Conservation (phyloP, 2,113 vertebrate genomes). For the Bambusicola thoracicus region DNA sequence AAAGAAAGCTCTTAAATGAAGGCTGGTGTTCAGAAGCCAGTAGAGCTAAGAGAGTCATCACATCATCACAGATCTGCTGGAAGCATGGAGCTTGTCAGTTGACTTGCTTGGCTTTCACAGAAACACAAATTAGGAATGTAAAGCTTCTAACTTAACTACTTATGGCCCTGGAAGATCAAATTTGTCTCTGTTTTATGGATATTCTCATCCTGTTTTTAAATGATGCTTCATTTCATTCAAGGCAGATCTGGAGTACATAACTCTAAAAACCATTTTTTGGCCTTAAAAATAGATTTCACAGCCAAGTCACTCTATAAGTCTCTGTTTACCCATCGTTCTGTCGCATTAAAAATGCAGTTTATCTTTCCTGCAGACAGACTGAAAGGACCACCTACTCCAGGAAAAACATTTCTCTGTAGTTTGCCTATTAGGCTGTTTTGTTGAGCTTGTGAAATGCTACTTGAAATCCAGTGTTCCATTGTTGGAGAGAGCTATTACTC, state of each 20-base stretch:
- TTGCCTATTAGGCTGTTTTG: neutral
- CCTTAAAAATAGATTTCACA: neutral
- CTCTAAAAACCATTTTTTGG: neutral
- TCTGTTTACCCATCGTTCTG: neutral
- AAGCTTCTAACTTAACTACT: neutral
- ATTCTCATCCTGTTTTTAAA: neutral
- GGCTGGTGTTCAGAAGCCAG: constrained; percentile 15
- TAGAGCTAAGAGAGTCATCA: neutral
- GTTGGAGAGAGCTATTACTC: neutral
- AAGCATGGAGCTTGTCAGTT: neutral
- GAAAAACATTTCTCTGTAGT: neutral
- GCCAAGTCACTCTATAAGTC: neutral
- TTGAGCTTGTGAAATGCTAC: neutral
- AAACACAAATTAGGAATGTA: neutral
- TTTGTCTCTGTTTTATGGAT: neutral
- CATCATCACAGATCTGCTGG: neutral
- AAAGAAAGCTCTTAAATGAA: constrained; percentile 50
- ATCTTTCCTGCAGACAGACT: neutral
- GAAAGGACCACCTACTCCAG: neutral
- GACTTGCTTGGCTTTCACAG: neutral
- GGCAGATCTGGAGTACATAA: neutral
- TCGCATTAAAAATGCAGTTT: neutral
- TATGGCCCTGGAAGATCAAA: neutral
- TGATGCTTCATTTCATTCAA: neutral
- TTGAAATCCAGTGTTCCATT: neutral